Conservation (phyloP, 2,797 vertebrate genomes). For the Gadopsis bispinosus region DNA sequence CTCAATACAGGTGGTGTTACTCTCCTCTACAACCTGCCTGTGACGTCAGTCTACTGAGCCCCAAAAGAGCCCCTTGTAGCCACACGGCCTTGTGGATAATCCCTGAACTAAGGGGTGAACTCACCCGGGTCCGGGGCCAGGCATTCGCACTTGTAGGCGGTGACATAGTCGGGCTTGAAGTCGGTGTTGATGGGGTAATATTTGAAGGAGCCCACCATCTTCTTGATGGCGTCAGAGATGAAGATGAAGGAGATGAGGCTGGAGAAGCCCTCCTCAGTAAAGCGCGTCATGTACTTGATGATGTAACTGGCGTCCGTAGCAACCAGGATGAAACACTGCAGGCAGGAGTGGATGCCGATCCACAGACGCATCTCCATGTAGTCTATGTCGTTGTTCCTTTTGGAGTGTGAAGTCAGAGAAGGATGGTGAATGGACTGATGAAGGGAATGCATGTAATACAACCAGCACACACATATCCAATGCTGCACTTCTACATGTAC, state of each 20-base stretch:
- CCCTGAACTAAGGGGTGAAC: conserved; percentile 72
- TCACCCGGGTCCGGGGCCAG: conserved; percentile 93
- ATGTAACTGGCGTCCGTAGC: conserved; percentile 96
- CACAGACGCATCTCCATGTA: conserved; percentile 99
- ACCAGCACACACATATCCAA: neutral
- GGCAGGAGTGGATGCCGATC: conserved; percentile 96
- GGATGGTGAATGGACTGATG: neutral
- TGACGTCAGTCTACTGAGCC: neutral
- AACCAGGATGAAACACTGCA: conserved; percentile 95
- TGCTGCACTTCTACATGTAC: neutral
- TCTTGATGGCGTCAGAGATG: conserved; percentile 98
- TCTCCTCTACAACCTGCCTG: conserved; percentile 7
- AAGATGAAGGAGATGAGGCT: conserved; percentile 99
- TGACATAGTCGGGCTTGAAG: conserved; percentile 94
- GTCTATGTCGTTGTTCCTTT: conserved; percentile 91
- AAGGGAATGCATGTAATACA: neutral
- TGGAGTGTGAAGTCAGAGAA: neutral
- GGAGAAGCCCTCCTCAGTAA: conserved; percentile 98
- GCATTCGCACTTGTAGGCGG: conserved; percentile 95
- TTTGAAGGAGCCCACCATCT: conserved; percentile 94
- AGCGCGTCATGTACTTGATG: conserved; percentile 98
- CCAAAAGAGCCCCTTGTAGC: neutral
- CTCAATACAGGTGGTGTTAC: neutral
- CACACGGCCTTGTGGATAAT: neutral
- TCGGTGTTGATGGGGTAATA: conserved; percentile 95